These are phyloP conservation scores for Cromileptes altivelis DNA, from an alignment of 2,113 vertebrate genomes.

Conservation along the genomic window DNA sequence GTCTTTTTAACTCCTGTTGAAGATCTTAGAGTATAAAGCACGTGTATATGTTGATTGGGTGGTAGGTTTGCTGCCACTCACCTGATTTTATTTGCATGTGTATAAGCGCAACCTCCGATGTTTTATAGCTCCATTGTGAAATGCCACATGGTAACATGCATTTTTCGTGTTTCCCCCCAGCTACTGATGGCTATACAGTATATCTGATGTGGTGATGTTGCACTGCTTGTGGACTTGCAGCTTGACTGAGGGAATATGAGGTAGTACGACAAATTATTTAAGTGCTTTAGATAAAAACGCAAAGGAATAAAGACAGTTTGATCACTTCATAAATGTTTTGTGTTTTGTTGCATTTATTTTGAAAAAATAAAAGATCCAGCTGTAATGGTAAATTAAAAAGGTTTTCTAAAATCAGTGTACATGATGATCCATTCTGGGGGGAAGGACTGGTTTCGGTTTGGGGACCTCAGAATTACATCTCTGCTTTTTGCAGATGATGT, in stretches of 20 bases:
- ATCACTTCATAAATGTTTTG: constrained; percentile 32
- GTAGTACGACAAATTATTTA: constrained; percentile 31
- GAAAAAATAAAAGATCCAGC: too few species aligned
- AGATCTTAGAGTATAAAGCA: constrained; percentile 80
- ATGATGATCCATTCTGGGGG: too few species aligned
- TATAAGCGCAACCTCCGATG: constrained; percentile 39
- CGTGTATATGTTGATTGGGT: constrained; percentile 68
- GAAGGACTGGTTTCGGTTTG: too few species aligned
- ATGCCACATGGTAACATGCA: constrained; percentile 13
- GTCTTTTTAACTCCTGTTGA: constrained; percentile 81
- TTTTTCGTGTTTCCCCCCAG: constrained; percentile 50
- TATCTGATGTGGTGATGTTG: constrained; percentile 30
- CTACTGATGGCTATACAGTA: constrained; percentile 50
- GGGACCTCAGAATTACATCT: too few species aligned
- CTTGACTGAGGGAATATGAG: constrained; percentile 40
- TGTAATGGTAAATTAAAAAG: too few species aligned
- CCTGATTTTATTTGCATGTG: constrained; percentile 83
- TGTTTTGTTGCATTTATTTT: constrained; percentile 9
- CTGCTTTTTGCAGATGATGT: too few species aligned
- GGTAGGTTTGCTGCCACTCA: constrained; percentile 57
- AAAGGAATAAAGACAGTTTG: constrained; percentile 74
- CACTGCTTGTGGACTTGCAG: constrained; percentile 23
- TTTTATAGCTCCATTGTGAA: constrained; percentile 46
- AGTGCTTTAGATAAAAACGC: constrained; percentile 53
- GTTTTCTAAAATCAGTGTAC: too few species aligned